Evolutionary conservation across 2,797 vertebrate genomes (phyloP).

Genomic region (Hydrophis major): DNA sequence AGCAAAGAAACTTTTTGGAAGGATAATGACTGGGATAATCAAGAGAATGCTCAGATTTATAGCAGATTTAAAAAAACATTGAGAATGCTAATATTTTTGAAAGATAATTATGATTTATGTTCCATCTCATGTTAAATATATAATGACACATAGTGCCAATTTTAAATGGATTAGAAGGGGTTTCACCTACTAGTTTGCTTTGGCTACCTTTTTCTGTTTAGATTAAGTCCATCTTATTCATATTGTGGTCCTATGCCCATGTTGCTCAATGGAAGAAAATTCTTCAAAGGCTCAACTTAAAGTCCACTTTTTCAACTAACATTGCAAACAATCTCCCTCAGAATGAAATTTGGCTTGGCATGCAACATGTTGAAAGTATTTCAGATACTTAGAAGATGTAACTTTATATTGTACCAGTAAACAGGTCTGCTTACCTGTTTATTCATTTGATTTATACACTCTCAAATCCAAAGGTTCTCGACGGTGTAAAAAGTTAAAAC

Average conservation of each 20-base stretch:
- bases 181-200: slow-evolving; percentile 58
- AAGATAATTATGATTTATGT: neutral
- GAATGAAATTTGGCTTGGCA: neutral
- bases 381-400: slow-evolving; percentile 7
- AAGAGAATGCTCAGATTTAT: neutral
- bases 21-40: neutral
- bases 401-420: neutral
- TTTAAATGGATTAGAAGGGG: slow-evolving; percentile 52
- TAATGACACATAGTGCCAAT: slow-evolving; percentile 35
- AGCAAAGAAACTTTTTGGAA: neutral
- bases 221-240: slow-evolving; percentile 38
- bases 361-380: neutral
- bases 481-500: neutral
- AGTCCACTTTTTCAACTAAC: neutral
- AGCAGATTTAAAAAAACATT: neutral
- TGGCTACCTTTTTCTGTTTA: slow-evolving; percentile 59
- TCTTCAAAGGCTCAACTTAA: slow-evolving; percentile 12
- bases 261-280: slow-evolving; percentile 33
- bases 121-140: neutral
- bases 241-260: neutral
- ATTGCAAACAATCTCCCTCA: neutral
- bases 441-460: neutral
- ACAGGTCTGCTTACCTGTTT: neutral
- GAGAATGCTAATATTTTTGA: neutral
- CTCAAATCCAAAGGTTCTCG: neutral